Base-by-base conservation (phyloP, 2,113 vertebrate species). In the Xyrauchen texanus region DNA sequence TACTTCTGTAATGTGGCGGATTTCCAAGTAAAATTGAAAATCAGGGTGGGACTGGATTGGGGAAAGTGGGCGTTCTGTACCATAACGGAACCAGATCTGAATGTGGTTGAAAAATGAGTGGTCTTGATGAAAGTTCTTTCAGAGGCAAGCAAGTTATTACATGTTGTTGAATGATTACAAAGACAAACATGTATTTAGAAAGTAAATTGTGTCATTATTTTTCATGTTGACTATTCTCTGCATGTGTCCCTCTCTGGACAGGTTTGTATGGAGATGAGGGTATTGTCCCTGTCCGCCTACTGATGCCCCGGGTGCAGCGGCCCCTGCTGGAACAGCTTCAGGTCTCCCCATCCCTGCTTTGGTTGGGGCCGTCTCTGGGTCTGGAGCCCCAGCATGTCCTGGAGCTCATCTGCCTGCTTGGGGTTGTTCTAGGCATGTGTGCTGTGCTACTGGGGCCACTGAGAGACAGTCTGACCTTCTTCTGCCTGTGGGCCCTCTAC, bases 201-300 rank as follows among this genome's bases (percentile, higher is more conserved):
- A 34, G 21, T 34, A 34, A 34, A 34, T 34, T 1, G 21, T 49
- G 0, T 7, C 0, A 49, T 49, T 49, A 7, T 6, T 7, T 49
- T 49, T 49, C 4, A 49, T 49, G 47, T 49, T 49, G 7, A 52
- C 1, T 34, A 34, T 34, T 34, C 75, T 45, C 10, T 47, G 11
- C 45, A 62, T 77, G 21, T 71, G 51, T 85, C 4, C 70, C 53
- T 57, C 13, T 67, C 21, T 12, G 64, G 6, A 64, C 84, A 96
- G 95, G 95, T 8, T 88, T 96, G 0, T 95, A 93, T 21, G 95
- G 95, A 0, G 76, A 88, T 0, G 88, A 94, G 2, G 95, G 95
- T 3, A 88, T 96, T 79, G 83, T 93, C 0, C 94, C 95, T 0
- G 94, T 92, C 0, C 89, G 91, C 16, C 85, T 55, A 61, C 87